Evolutionary conservation across 2,888 invertebrate genomes (phyloP).

Genomic region (Cephus rjabovi): DNA sequence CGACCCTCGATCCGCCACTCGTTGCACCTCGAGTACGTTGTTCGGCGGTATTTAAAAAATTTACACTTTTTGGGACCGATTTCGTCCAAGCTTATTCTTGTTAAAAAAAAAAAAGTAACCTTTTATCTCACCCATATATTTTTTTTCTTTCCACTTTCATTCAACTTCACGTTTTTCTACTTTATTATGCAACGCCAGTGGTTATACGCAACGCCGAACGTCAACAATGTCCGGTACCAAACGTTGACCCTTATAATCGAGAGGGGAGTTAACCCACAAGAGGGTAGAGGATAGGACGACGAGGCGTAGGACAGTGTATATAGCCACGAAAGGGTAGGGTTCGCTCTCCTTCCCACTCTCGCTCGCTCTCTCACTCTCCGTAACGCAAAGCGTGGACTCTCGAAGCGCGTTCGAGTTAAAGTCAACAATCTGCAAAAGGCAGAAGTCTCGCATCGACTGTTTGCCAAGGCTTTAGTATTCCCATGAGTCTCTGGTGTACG

Average conservation of each 20-base stretch:
- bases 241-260: neutral
- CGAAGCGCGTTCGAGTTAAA: conserved; percentile 21
- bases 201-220: neutral
- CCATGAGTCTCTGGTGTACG: conserved; percentile 3
- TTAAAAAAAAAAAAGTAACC: neutral
- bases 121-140: neutral
- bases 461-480: conserved; percentile 39
- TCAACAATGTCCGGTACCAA: neutral
- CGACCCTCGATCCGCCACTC: neutral
- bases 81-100: neutral
- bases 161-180: neutral
- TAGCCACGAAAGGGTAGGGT: neutral
- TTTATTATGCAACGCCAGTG: neutral
- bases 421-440: conserved; percentile 33
- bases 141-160: neutral
- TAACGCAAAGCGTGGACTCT: neutral
- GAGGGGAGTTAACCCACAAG: neutral
- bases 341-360: neutral
- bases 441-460: conserved; percentile 31
- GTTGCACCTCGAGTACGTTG: neutral
- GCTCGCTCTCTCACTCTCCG: neutral
- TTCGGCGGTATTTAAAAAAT: neutral
- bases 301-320: neutral
- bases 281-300: neutral
- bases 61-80: neutral